A percentile compares a stretch with the other conserved stretches of the same genome.
phyloP scores from a whole-genome alignment of 2,888 invertebrate genomes.

The Geophilus truncorum region DNA sequence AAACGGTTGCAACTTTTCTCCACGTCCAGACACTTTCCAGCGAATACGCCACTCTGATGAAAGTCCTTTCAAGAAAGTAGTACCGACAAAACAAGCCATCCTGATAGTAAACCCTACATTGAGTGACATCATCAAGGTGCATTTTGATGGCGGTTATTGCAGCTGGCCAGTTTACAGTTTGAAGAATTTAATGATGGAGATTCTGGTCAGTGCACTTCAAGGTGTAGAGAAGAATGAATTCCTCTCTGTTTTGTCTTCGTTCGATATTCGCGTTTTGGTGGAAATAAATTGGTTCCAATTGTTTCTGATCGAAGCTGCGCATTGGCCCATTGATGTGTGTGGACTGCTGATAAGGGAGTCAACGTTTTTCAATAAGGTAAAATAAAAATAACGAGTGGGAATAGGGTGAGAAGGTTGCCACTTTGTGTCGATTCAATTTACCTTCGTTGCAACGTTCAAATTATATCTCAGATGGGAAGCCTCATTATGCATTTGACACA shows the following conservation, averaged over 20 bases:
- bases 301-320: slow-evolving; percentile 44
- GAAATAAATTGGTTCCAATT: slow-evolving; percentile 45
- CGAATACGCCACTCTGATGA: not conserved
- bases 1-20: not conserved
- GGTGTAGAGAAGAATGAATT: slow-evolving; percentile 43
- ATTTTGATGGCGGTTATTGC: not conserved
- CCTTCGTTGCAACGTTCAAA: no score
- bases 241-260: slow-evolving; percentile 42
- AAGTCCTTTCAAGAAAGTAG: not conserved
- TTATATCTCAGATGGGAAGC: no score
- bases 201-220: slow-evolving; percentile 42
- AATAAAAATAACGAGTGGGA: not conserved
- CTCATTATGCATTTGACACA: no score
- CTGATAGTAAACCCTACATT: not conserved
- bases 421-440: not conserved
- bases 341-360: not conserved
- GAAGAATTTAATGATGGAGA: slow-evolving; percentile 39
- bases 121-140: not conserved
- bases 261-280: slow-evolving; percentile 42
- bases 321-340: slow-evolving; percentile 45
- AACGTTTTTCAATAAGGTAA: not conserved
- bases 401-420: not conserved
- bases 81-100: not conserved
- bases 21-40: not conserved
- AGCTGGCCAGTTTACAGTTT: not conserved